A percentile compares a stretch with the other conserved stretches of the same genome.
Conservation (phyloP, 2,113 vertebrate species). For the Thamnaconus septentrionalis region DNA sequence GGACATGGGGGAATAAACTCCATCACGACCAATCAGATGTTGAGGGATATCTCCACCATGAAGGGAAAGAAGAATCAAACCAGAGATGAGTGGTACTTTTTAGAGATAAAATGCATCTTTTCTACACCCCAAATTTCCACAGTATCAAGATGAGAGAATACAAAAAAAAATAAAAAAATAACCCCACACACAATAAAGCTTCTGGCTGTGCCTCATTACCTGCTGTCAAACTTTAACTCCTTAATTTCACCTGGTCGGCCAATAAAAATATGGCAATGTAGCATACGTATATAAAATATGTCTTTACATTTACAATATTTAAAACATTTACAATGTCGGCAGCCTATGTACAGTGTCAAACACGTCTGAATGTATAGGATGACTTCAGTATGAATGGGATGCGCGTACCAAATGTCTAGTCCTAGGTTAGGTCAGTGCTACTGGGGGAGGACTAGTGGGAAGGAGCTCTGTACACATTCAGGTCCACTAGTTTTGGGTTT, state of each 20-base stretch:
- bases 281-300: slow-evolving; percentile 80
- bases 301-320: slow-evolving; percentile 81
- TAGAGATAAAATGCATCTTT: not conserved
- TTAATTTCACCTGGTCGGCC: slow-evolving; percentile 48
- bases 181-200: not conserved
- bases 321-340: slow-evolving; percentile 77
- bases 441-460: slow-evolving; percentile 28
- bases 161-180: not conserved
- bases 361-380: slow-evolving; percentile 29
- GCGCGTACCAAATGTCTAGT: slow-evolving; percentile 38
- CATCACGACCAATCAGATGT: not conserved
- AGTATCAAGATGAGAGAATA: too few relatives aligned
- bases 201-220: slow-evolving; percentile 33
- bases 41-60: not conserved
- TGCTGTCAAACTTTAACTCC: slow-evolving; percentile 37
- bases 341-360: slow-evolving; percentile 54
- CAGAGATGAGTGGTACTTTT: slow-evolving; percentile 1
- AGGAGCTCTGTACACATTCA: slow-evolving; percentile 15
- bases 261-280: slow-evolving; percentile 78
- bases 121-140: too few relatives aligned
- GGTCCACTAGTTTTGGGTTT: not conserved
- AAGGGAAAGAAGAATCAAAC: slow-evolving; percentile 10
- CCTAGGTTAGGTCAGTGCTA: slow-evolving; percentile 54
- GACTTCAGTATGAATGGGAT: slow-evolving; percentile 20
- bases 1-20: not conserved